Base-by-base conservation (phyloP, 2,888 invertebrate genomes). In the Herminia tarsipennalis region DNA sequence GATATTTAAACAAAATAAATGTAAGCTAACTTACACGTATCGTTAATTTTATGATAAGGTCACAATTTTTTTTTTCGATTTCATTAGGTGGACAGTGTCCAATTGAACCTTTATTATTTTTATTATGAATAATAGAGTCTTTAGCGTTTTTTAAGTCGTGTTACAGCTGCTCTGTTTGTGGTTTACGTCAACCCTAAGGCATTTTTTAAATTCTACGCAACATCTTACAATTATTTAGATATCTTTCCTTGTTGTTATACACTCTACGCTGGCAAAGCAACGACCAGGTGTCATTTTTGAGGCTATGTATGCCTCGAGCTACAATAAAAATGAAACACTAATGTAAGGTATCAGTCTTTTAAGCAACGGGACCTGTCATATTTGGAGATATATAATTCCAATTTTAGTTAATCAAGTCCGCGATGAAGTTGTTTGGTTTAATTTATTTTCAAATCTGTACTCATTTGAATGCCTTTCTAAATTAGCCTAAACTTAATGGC, bases 341-440 rank as follows among this genome's bases (percentile, higher is more conserved):
- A 29, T 24, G 28, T n/a, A 9, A 14, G n/a, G 20, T 39, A 35
- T 46, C 27, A 29, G 9, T 32, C 25, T 36, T 27, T 28, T 12
- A 18, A 6, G 10, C 30, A 46, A 24, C 21, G 37, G 24, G 38
- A 48, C 36, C 33, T 51, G 34, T 44, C 45, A 41, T 10, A 27
- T 40, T 20, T 24, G 14, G 13, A 24, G 16, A 24, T 42, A 29
- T 17, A 8, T 18, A 30, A 28, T 42, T 35, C 16, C 22, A 5
- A 9, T 10, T 14, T 28, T n/a, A 3, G 2, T 25, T 22, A 5
- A 13, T 18, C n/a, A n/a, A n/a, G n/a, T n/a, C n/a, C n/a, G n/a
- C n/a, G n/a, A n/a, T n/a, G n/a, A n/a, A n/a, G n/a, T n/a, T n/a
- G n/a, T n/a, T n/a, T n/a, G n/a, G n/a, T 32, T 20, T 18, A 10